Conservation (phyloP, 1,140 invertebrate genomes). For the Globodera rostochiensis region DNA sequence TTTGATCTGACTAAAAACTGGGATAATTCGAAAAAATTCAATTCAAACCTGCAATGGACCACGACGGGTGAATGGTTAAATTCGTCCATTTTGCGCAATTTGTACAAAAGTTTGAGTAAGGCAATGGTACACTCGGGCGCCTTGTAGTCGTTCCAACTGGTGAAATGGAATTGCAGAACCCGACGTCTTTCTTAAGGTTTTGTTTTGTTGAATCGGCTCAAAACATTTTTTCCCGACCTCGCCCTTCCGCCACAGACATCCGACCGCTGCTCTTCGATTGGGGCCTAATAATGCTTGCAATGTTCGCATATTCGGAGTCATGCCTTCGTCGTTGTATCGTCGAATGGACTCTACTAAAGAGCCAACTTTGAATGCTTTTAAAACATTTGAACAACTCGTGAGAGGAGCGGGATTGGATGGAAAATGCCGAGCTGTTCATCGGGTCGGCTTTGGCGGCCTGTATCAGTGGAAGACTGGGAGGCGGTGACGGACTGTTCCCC, state of each 20-base stretch:
- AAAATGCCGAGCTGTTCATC: conserved; percentile 24
- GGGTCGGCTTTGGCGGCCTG: conserved; percentile 11
- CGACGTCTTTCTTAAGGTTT: conserved; percentile 43
- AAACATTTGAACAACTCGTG: conserved; percentile 6
- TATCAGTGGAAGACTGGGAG: conserved; percentile 3
- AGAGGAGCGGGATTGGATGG: conserved; percentile 10
- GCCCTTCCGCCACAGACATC: conserved; percentile 10
- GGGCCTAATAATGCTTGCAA: conserved; percentile 35
- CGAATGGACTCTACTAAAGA: conserved; percentile 4
- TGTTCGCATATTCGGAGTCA: conserved; percentile 56
- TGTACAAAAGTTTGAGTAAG: conserved; percentile 54
- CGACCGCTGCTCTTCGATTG: conserved; percentile 35
- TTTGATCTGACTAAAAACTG: not conserved
- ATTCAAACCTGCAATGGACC: conserved; percentile 60
- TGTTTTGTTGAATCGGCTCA: not conserved
- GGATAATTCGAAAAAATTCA: not conserved
- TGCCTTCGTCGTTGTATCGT: conserved; percentile 9
- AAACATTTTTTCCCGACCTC: conserved; percentile 2
- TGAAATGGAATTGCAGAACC: conserved; percentile 61
- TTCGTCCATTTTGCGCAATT: conserved; percentile 56
- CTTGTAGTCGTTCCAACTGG: conserved; percentile 63
- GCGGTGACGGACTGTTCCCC: conserved; percentile 11
- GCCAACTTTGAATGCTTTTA: not conserved
- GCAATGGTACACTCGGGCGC: conserved; percentile 63
- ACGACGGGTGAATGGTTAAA: conserved; percentile 59